Percentiles rank a stretch among this genome's conserved stretches.
Evolutionary conservation across 2,113 vertebrate genomes (phyloP).

Genomic region (Mola mola): DNA sequence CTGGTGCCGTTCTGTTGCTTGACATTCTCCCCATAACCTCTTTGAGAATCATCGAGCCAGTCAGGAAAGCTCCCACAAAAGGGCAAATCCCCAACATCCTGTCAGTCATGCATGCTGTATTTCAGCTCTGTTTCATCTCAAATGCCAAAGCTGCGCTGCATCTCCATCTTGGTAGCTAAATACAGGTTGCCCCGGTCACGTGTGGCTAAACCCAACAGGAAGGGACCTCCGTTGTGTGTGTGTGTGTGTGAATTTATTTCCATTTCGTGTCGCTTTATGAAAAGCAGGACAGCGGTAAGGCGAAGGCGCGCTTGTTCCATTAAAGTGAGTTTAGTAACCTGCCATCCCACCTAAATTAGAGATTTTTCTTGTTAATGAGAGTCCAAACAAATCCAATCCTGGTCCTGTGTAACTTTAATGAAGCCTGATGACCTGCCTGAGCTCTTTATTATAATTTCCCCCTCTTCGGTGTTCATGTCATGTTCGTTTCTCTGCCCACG

Average conservation of each 20-base stretch:
- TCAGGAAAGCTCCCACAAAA: slow-evolving; percentile 35
- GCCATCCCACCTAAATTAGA: slow-evolving; percentile 42
- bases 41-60: slow-evolving; percentile 38
- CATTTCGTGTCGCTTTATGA: background rate
- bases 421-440: slow-evolving; percentile 47
- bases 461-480: slow-evolving; percentile 48
- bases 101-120: slow-evolving; percentile 43
- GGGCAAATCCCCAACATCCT: slow-evolving; percentile 41
- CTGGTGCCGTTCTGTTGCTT: background rate
- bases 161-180: slow-evolving; percentile 25
- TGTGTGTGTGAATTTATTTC: background rate
- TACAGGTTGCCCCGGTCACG: slow-evolving; percentile 30
- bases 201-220: too few species aligned
- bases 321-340: slow-evolving; percentile 39
- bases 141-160: slow-evolving; percentile 25
- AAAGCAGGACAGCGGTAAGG: slow-evolving; percentile 3
- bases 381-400: slow-evolving; percentile 54
- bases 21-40: slow-evolving; percentile 41
- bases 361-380: slow-evolving; percentile 45
- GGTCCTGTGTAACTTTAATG: slow-evolving; percentile 60
- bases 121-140: slow-evolving; percentile 47
- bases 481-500: slow-evolving; percentile 28
- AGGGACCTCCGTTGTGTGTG: too few species aligned
- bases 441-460: slow-evolving; percentile 55
- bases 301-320: slow-evolving; percentile 29